Evolutionary conservation across 2,113 vertebrate genomes (phyloP), one percentile per base, ranked within the genome.

Genomic region (Macquaria australasica): DNA sequence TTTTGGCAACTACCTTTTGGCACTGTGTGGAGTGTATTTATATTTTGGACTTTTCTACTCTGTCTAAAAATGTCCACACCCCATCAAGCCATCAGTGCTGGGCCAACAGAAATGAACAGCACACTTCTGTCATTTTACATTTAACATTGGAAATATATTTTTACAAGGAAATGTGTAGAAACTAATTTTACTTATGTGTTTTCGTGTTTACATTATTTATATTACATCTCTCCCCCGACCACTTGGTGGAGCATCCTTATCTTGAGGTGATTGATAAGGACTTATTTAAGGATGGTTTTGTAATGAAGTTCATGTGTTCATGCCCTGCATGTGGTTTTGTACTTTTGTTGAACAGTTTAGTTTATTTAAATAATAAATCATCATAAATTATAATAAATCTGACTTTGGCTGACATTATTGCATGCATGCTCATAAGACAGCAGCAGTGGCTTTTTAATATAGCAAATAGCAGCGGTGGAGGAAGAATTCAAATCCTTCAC

Each of bases 181-280:
- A 56, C 5, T 25, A 53, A 10, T 15, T 58, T 50, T 16, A 20
- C 18, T 14, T 3, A 7, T 56, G 8, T 66, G 9, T 59, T 4
- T 20, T 37, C 3, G 23, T 60, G 25, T 66, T 21, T 34, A 34
- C 34, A 34, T 34, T 66, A 34, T 72, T 56, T 67, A n/a, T 67
- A 51, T 67, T 50, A 59, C 2, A 37, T 15, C 5, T 53, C 43
- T 16, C 34, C 34, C 34, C 34, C 4, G 8, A 39, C 82, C 68
- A 77, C 58, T 64, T 53, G 67, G 51, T 60, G 67, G 59, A 73
- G 73, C 41, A 16, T 59, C 37, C n/a, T 62, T 45, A 9, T 23
- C 28, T 39, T 37, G 6, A 15, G 62, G 21, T 31, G 3, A 72
- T 28, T 69, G 4, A 69, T 15, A 50, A 53, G 20, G 21, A 9